Conservation (phyloP, 2,888 invertebrate genomes). For the Scaptomyza flava region DNA sequence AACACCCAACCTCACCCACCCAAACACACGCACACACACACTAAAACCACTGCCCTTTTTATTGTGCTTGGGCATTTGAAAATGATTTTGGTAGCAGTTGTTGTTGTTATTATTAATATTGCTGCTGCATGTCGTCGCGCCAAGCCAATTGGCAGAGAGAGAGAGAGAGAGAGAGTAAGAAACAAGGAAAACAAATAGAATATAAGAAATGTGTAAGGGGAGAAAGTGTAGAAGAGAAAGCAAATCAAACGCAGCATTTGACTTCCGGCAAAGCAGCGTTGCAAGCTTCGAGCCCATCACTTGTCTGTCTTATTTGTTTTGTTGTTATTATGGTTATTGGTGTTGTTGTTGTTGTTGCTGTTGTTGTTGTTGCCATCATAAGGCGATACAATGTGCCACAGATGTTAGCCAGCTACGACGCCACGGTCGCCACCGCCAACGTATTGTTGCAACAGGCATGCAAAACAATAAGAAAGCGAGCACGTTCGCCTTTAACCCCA, state of each 20-base stretch:
- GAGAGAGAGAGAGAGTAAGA: constrained; percentile 28
- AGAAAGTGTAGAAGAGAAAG: constrained; percentile 11
- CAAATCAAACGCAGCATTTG: constrained; percentile 75
- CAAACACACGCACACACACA: constrained; percentile 4
- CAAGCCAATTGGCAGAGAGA: constrained; percentile 44
- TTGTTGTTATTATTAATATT: constrained; percentile 21
- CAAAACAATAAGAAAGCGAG: constrained; percentile 31
- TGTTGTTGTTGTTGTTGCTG: constrained; percentile 7
- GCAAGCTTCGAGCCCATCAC: constrained; percentile 49
- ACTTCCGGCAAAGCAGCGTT: constrained; percentile 72
- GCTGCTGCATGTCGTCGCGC: constrained; percentile 41
- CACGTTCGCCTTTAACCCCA: constrained; percentile 25
- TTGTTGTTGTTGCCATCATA: constrained; percentile 43
- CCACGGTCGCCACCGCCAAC: constrained; percentile 13
- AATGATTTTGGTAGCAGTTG: constrained; percentile 28
- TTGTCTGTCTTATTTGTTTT: constrained; percentile 33
- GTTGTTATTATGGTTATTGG: neutral
- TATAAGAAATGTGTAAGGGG: constrained; percentile 9
- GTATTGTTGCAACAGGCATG: constrained; percentile 49
- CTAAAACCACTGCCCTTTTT: constrained; percentile 22
- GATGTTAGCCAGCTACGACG: constrained; percentile 56
- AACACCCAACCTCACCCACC: neutral
- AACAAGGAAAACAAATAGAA: constrained; percentile 28
- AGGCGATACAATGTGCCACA: constrained; percentile 60
- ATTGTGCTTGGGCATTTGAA: constrained; percentile 21